These are phyloP conservation scores for Caloenas nicobarica DNA, from an alignment of 2,113 vertebrate species.

Conservation along the genomic window DNA sequence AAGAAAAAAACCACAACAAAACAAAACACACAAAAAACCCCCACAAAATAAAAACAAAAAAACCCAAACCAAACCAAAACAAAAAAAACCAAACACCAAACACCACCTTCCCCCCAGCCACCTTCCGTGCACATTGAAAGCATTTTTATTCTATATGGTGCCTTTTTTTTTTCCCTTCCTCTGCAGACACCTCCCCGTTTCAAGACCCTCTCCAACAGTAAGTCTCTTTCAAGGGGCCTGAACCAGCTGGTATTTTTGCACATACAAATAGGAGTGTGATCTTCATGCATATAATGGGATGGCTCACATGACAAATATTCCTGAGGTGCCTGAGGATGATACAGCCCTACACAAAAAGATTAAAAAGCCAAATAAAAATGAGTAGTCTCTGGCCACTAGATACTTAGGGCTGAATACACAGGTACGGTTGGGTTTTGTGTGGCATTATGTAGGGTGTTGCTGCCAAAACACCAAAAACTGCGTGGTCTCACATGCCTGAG, in stretches of 20 bases:
- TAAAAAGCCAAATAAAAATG: neutral
- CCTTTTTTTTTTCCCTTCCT: neutral
- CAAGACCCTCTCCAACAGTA: neutral
- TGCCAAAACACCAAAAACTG: neutral
- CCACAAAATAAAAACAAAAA: too few species aligned
- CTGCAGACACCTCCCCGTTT: neutral
- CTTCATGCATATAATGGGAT: neutral
- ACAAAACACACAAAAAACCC: too few species aligned
- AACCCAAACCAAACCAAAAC: neutral
- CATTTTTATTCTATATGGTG: neutral
- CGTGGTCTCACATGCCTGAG: fast-evolving
- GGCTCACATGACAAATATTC: neutral
- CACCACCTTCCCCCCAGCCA: neutral
- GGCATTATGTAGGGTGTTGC: neutral
- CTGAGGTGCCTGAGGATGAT: neutral
- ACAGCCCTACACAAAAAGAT: neutral
- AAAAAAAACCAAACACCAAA: neutral
- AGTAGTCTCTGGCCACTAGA: neutral
- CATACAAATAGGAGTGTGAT: neutral
- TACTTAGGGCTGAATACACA: neutral
- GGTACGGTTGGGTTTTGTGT: neutral
- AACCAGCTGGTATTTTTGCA: neutral
- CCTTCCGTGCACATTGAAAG: neutral
- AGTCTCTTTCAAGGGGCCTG: neutral
- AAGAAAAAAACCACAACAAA: too few species aligned